These are phyloP conservation scores for Leptinotarsa haldemani DNA, from an alignment of 2,888 invertebrate species.

Conservation along the genomic window DNA sequence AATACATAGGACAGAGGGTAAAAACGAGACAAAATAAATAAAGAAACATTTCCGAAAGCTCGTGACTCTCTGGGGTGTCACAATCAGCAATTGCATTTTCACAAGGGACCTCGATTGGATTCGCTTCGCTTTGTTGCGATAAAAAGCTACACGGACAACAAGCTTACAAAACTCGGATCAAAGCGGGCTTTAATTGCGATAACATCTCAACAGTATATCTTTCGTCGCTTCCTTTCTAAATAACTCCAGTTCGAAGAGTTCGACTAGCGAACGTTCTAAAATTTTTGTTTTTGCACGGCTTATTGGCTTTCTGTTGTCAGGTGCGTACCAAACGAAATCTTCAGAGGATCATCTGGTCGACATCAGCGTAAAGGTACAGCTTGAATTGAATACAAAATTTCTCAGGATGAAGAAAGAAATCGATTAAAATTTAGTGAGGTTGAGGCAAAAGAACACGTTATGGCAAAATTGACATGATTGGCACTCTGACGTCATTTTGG, in stretches of 20 bases:
- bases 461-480: too few species aligned
- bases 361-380: background rate
- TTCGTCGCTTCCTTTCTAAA: constrained; percentile 34
- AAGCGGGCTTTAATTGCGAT: constrained; percentile 49
- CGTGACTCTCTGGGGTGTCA: constrained; percentile 57
- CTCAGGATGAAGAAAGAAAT: too few species aligned
- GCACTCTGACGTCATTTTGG: too few species aligned
- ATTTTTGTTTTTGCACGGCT: constrained; percentile 21
- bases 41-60: constrained; percentile 49
- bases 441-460: too few species aligned
- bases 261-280: constrained; percentile 21
- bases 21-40: constrained; percentile 54
- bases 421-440: too few species aligned
- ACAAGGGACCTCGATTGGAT: constrained; percentile 51
- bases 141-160: constrained; percentile 51
- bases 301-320: background rate
- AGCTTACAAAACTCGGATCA: constrained; percentile 48
- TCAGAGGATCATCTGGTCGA: background rate
- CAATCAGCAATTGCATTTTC: constrained; percentile 60
- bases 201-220: constrained; percentile 40
- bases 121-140: constrained; percentile 49
- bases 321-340: background rate
- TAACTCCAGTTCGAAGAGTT: constrained; percentile 26
- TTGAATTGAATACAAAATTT: too few species aligned
- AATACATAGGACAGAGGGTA: constrained; percentile 45